Base-by-base conservation (phyloP, 1,140 invertebrate genomes). In the Drosophila novamexicana region DNA sequence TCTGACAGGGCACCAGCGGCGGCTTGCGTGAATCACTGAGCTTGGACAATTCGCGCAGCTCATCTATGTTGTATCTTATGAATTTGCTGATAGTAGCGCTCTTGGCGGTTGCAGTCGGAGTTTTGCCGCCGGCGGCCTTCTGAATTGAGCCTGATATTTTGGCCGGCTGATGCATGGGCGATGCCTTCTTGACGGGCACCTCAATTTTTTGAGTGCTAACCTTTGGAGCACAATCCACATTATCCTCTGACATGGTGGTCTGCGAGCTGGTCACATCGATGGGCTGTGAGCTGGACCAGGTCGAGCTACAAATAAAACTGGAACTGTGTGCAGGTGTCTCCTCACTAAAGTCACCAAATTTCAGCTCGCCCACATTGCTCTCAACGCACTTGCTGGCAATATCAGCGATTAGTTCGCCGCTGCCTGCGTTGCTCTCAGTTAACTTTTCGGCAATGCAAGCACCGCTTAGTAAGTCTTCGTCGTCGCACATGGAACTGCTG, bases 341-440 rank as follows among this genome's bases (percentile, higher is more conserved):
- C 7, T 91, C 90, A 10, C 40, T 71, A 9, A 91, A 91, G 29
- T 91, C 90, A 0, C 90, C 90, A 47, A 91, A 91, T 37, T 88
- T 81, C 2, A 91, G 36, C 29, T 91, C 90, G 1, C 29, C 42
- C 6, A 77, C 42, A 6, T 36, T 52, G 32, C 49, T 62, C 3
- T 82, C 84, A 7, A 49, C 70, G 14, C 22, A 42, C 9, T 73
- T 65, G 1, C 10, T 52, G 16, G 9, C 22, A 18, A 7, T 56
- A 3, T 22, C 63, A 34, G 16, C 34, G 37, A 6, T 45, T 18
- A 56, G 34, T 44, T 58, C 29, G 47, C 10, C 59, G 1, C 10
- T 53, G 1, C 36, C 40, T 44, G 18, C 52, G n/a, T 12, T 57
- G 50, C 6, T 37, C 16, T 39, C 32, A 0, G 18, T 47, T 16